Conservation (phyloP, 2,888 invertebrate genomes). For the Endomychus coccineus region DNA sequence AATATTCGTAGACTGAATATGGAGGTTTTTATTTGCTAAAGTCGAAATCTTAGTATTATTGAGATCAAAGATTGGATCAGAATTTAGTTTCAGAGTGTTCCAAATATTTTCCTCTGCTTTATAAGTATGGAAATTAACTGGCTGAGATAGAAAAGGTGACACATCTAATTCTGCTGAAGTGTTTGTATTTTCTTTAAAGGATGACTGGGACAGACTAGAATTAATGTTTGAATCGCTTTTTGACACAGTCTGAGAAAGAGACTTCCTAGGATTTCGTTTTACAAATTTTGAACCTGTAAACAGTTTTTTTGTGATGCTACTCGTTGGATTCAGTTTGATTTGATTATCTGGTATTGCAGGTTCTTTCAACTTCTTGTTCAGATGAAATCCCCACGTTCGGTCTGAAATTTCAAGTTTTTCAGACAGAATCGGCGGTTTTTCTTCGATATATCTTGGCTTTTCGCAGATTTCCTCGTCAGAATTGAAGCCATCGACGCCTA, state of each 20-base stretch:
- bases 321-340: conserved; percentile 22
- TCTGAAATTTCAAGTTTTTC: conserved; percentile 3
- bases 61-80: no score
- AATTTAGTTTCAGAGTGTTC: no score
- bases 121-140: no score
- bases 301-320: conserved; percentile 39
- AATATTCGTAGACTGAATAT: conserved; percentile 32
- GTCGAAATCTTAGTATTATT: conserved; percentile 17
- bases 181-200: no score
- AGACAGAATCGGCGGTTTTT: conserved; percentile 3
- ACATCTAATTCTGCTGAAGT: neutral
- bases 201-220: conserved; percentile 8
- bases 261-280: conserved; percentile 70
- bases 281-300: conserved; percentile 62
- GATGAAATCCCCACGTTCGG: conserved; percentile 46
- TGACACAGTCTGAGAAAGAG: conserved; percentile 31
- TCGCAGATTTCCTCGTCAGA: conserved; percentile 37
- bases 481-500: conserved; percentile 46
- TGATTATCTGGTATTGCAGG: conserved; percentile 1
- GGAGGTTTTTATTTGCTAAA: conserved; percentile 16
- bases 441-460: conserved; percentile 25
- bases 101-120: no score
- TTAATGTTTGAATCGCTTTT: conserved; percentile 30
- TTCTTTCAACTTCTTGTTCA: conserved; percentile 35
- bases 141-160: conserved; percentile 21